Percentiles rank a stretch among this genome's conserved stretches.
These are phyloP conservation scores for Chlorodrepanis virens DNA, from an alignment of 2,113 vertebrate species.

Conservation along the genomic window DNA sequence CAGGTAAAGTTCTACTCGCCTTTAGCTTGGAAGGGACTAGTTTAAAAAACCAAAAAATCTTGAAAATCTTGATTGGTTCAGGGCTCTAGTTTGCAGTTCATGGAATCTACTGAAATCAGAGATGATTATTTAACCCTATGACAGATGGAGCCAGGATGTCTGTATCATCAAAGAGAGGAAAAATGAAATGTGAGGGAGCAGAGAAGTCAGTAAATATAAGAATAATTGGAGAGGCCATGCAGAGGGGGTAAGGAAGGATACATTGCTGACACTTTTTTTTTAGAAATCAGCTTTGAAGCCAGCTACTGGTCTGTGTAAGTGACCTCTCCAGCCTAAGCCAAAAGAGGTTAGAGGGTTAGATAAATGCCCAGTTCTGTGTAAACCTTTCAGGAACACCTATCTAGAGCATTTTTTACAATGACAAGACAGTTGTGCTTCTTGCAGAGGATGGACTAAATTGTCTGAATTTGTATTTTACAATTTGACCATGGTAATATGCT, in stretches of 20 bases:
- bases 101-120: constrained; percentile 60
- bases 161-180: constrained; percentile 64
- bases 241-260: constrained; percentile 6
- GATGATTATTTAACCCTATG: constrained; percentile 64
- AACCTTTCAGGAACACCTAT: constrained; percentile 11
- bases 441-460: neutral
- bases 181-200: constrained; percentile 54
- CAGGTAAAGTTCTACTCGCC: neutral
- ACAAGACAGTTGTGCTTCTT: neutral
- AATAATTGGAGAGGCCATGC: constrained; percentile 42
- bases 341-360: constrained; percentile 56
- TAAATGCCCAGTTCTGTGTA: neutral
- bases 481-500: neutral
- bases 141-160: constrained; percentile 70
- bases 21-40: neutral
- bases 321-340: constrained; percentile 25
- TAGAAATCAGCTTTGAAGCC: constrained; percentile 64
- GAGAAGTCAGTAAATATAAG: constrained; percentile 55
- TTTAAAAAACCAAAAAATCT: neutral
- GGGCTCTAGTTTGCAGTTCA: constrained; percentile 41
- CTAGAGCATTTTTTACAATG: neutral
- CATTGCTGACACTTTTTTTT: constrained; percentile 1
- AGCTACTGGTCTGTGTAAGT: constrained; percentile 58
- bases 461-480: neutral
- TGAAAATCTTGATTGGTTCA: neutral